These are phyloP conservation scores for Chrysotoxum bicinctum DNA, from an alignment of 2,888 invertebrate genomes.

Conservation along the genomic window DNA sequence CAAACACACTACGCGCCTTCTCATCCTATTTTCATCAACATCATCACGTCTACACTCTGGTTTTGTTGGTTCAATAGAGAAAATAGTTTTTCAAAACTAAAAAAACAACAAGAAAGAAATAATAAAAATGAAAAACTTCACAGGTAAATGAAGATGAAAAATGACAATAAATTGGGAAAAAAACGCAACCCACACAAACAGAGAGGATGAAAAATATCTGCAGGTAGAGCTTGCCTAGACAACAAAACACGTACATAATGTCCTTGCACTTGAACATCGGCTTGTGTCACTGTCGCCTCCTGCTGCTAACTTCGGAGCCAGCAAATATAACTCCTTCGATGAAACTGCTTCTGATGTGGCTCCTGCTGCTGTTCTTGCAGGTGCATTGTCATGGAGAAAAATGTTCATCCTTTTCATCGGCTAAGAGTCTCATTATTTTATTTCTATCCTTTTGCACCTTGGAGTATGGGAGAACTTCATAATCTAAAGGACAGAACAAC, in stretches of 20 bases:
- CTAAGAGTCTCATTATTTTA: slow-evolving; percentile 34
- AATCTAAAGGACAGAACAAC: slow-evolving; percentile 30
- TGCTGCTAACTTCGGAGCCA: neutral
- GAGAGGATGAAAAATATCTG: slow-evolving; percentile 8
- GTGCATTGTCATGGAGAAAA: slow-evolving; percentile 39
- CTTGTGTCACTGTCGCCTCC: slow-evolving; percentile 39
- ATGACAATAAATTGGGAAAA: slow-evolving; percentile 58
- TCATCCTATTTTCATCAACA: slow-evolving; percentile 32
- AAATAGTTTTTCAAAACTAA: slow-evolving; percentile 4
- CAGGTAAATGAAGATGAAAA: slow-evolving; percentile 67
- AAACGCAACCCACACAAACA: neutral
- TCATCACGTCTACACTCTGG: neutral
- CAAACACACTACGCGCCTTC: neutral
- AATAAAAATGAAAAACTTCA: slow-evolving; percentile 39
- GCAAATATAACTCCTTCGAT: neutral
- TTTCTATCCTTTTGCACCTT: neutral
- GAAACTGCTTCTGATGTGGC: neutral
- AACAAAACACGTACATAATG: slow-evolving; percentile 23
- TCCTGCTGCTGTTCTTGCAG: neutral
- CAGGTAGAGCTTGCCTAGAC: slow-evolving; percentile 7
- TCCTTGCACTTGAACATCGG: slow-evolving; percentile 68
- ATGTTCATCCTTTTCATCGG: slow-evolving; percentile 20
- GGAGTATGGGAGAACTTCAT: slow-evolving; percentile 8
- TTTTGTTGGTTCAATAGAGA: slow-evolving; percentile 6
- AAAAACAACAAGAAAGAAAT: neutral